Percentiles rank a stretch among this genome's conserved stretches.
Conservation (phyloP, 53 echinoderm and acorn worm species). For the Pentamera pediparva region DNA sequence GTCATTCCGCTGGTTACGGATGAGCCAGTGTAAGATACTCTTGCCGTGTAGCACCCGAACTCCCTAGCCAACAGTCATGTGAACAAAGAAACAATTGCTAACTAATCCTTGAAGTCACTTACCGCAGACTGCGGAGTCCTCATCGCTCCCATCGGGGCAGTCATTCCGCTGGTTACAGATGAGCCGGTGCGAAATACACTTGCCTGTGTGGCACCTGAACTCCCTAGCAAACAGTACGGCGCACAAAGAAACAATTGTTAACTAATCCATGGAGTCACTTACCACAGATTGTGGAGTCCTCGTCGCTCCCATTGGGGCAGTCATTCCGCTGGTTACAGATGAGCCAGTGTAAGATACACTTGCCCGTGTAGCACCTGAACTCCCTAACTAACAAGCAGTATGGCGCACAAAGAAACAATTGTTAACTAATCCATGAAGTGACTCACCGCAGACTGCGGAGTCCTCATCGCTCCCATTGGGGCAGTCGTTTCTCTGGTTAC, state of each 20-base stretch:
- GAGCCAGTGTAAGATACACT: constrained; percentile 55
- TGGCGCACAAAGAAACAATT: too few species aligned
- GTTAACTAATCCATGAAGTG: too few species aligned
- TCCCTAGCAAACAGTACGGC: too few species aligned
- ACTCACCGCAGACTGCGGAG: constrained; percentile 24
- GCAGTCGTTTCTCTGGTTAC: constrained; percentile 58
- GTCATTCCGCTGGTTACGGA: constrained; percentile 54
- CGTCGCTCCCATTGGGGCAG: constrained; percentile 64
- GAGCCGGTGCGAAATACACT: constrained; percentile 55
- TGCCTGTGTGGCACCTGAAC: constrained; percentile 64
- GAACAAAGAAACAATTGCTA: too few species aligned
- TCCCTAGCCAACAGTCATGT: too few species aligned
- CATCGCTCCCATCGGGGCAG: constrained; percentile 75
- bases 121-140: constrained; percentile 15
- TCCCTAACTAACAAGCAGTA: too few species aligned
- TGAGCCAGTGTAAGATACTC: constrained; percentile 50
- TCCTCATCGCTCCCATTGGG: constrained; percentile 64
- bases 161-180: constrained; percentile 62
- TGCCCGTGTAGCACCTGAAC: too few species aligned
- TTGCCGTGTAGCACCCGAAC: too few species aligned
- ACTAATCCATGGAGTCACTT: too few species aligned
- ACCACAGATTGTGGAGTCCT: constrained; percentile 49
- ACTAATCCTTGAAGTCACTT: too few species aligned
- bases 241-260: too few species aligned
- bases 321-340: constrained; percentile 67